Conservation (phyloP, 1,140 invertebrate species). For the Aplysia californica region DNA sequence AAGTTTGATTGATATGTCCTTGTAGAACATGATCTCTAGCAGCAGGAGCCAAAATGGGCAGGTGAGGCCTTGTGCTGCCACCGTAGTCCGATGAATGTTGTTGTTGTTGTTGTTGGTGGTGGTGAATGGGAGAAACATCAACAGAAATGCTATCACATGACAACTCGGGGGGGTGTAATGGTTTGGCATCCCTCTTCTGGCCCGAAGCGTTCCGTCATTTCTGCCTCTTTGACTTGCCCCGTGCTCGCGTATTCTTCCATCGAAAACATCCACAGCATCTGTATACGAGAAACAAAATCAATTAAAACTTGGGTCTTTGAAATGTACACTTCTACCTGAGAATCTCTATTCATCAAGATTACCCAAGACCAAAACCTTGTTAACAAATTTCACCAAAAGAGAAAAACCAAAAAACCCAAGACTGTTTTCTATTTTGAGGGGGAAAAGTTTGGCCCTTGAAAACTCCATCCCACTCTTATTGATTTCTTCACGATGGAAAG, state of each 20-base stretch:
- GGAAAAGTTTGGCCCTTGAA: too few species aligned
- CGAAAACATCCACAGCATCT: constrained; percentile 58
- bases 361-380: too few species aligned
- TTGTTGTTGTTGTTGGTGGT: neutral
- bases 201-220: constrained; percentile 56
- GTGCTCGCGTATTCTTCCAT: constrained; percentile 37
- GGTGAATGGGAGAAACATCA: neutral
- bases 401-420: neutral
- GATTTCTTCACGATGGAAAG: too few species aligned
- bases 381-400: neutral
- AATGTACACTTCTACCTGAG: neutral
- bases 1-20: constrained; percentile 12
- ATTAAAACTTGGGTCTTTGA: neutral
- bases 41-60: neutral
- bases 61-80: neutral
- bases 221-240: constrained; percentile 46
- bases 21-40: neutral
- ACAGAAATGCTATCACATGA: constrained; percentile 15
- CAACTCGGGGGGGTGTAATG: constrained; percentile 39
- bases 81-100: neutral
- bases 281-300: constrained; percentile 34
- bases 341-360: constrained; percentile 5
- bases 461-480: too few species aligned
- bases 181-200: constrained; percentile 49
- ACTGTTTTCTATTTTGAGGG: neutral